Conservation (phyloP, 2,113 vertebrate genomes). For the Brienomyrus longianalis region DNA sequence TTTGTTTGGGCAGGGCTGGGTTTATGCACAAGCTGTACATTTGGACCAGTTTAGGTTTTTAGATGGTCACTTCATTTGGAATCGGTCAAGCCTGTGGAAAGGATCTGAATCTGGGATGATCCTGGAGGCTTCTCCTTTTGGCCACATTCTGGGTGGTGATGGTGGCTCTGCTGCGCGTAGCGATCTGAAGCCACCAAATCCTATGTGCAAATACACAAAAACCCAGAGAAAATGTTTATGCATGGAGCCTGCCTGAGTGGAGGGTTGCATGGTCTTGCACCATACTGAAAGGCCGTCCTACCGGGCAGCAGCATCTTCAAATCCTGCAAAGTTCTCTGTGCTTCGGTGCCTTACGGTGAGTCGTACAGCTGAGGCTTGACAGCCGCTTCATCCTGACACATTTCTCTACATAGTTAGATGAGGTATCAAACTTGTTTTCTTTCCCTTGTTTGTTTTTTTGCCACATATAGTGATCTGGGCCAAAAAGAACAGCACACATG, state of each 20-base stretch:
- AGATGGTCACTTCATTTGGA: background rate
- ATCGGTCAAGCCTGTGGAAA: background rate
- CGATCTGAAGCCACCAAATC: background rate
- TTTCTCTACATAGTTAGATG: background rate
- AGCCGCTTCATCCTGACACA: background rate
- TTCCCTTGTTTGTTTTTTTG: constrained; percentile 17
- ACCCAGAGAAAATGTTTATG: constrained; percentile 11
- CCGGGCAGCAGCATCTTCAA: background rate
- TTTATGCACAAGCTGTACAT: background rate
- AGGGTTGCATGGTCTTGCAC: constrained; percentile 28
- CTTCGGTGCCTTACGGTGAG: background rate
- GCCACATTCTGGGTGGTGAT: background rate
- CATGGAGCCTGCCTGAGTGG: background rate
- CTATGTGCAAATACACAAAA: background rate
- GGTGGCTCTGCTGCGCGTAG: background rate
- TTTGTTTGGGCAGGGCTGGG: background rate
- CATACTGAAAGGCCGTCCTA: constrained; percentile 18
- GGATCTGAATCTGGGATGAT: background rate
- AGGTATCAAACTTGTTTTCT: constrained; percentile 12
- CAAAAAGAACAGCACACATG: background rate
- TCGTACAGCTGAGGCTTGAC: background rate
- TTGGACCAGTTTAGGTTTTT: background rate
- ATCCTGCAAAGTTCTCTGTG: background rate
- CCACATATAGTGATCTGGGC: constrained; percentile 4
- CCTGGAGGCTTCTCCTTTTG: background rate